Evolutionary conservation across 2,113 vertebrate genomes (phyloP).

Genomic region (Drymodes brunneopygia): DNA sequence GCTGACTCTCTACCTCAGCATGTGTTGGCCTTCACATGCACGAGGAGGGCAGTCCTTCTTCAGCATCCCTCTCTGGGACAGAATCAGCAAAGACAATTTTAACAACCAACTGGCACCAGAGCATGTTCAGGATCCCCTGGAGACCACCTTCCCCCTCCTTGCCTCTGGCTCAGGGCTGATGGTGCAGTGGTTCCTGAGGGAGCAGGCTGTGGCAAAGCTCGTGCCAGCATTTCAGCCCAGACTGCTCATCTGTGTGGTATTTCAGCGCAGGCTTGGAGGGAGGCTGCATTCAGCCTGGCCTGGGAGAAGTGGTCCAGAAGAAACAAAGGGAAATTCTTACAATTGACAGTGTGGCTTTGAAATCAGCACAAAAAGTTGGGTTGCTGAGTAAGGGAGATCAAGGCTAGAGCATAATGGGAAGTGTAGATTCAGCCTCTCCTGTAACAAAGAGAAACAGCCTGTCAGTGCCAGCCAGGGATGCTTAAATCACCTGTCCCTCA

Average conservation of each 20-base stretch:
- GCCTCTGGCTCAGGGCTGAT: not conserved
- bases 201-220: not conserved
- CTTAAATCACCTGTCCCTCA: not conserved
- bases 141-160: not conserved
- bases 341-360: not conserved
- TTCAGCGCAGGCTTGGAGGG: not conserved
- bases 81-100: not conserved
- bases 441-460: conserved; percentile 10
- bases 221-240: not conserved
- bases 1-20: not conserved
- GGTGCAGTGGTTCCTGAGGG: not conserved
- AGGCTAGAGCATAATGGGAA: not conserved
- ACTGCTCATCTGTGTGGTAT: fast-evolving
- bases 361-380: not conserved
- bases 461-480: not conserved
- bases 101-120: not conserved
- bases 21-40: not conserved
- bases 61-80: not conserved
- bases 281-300: not conserved
- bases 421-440: not conserved
- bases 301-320: not conserved
- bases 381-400: conserved; percentile 16
- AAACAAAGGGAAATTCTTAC: not conserved
- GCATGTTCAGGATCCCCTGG: not conserved
- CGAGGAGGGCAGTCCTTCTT: not conserved